Base-by-base conservation (phyloP, 2,113 vertebrate species). In the Mustela nigripes region DNA sequence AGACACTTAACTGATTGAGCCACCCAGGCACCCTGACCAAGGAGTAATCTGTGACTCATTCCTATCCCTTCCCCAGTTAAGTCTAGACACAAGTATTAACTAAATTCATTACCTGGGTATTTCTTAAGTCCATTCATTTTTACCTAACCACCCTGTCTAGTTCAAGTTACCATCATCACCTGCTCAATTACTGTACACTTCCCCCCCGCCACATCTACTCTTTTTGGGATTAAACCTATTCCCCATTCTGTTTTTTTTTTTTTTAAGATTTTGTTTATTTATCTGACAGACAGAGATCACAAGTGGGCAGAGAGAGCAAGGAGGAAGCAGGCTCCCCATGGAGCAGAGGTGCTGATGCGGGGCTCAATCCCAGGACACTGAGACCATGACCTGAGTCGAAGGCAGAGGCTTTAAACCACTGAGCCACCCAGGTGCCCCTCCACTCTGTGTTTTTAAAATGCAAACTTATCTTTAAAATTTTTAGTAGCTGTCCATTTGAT, bases 381-480 rank as follows among this genome's bases (percentile, higher is more conserved):
- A 14, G 50, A 53, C 50, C 50, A 53, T 53, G 4, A 53, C 14
- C 50, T 53, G 50, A 53, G 50, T 4, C 14, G 14, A 53, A 53
- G 50, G 4, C 50, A 53, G 14, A 53, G 50, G 50, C 50, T 53
- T 53, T 53, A 53, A 53, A 12, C 50, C 50, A 53, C 50, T 53
- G 50, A 53, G 50, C 14, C 50, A 53, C 50, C 50, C 14, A 53
- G 50, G 14, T 14, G 3, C 50, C 50, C 14, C 50, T 53, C 50
- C 50, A 53, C 14, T 62, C 14, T 67, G 67, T 62, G 60, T 33
- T 33, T 67, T 67, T 67, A 33, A 67, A 67, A 48, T 74, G 4
- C 21, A 58, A 91, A 62, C 26, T 76, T 90, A 31, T 42, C 67
- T 94, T 89, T 81, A 95, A 89, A 67, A 58, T 28, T 73, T 84